Evolutionary conservation across 2,797 vertebrate genomes (phyloP), one percentile per base, ranked within the genome.

Genomic region (Zalophus californianus): DNA sequence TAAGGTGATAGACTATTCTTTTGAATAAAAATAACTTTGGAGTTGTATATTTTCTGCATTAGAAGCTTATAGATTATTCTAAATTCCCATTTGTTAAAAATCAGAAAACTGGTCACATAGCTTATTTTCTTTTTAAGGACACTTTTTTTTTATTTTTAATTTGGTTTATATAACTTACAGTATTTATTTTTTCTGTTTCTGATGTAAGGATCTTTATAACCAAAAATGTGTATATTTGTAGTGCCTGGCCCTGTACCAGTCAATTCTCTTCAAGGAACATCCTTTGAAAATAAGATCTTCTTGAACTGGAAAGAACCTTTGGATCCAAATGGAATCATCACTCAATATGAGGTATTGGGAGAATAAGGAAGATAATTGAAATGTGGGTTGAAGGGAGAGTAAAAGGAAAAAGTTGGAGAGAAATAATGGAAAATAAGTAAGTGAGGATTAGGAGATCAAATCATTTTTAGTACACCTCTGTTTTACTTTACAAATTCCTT

Each of bases 251-350:
- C 99, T 25, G 99, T 99, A 98, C 99, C 99, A 96, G 99, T 98
- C 96, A 99, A 99, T 98, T 99, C 99, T 1, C 98, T 99, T 78
- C 99, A 99, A 98, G 99, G 99, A 98, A 99, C 99, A 88, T 99
- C 99, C 21, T 99, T 99, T 98, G 99, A 99, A 99, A 99, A 99
- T 98, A 99, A 99, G 95, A 99, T 99, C 98, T 99, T 99, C 93
- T 99, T 99, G 93, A 99, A 99, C 98, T 99, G 99, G 99, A 99
- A 99, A 97, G 99, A 99, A 96, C 99, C 99, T 50, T 70, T 99
- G 94, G 99, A 99, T 98, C 99, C 99, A 98, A 99, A 99, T 89
- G 99, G 99, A 96, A 98, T 99, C 98, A 99, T 99, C 98, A 99
- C 99, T 96, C 99, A 99, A 78, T 99, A 99, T 95, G 99, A 99